phyloP scores from a whole-genome alignment of 92 coral and sea anemone genomes.

The Actinernus sp. region DNA sequence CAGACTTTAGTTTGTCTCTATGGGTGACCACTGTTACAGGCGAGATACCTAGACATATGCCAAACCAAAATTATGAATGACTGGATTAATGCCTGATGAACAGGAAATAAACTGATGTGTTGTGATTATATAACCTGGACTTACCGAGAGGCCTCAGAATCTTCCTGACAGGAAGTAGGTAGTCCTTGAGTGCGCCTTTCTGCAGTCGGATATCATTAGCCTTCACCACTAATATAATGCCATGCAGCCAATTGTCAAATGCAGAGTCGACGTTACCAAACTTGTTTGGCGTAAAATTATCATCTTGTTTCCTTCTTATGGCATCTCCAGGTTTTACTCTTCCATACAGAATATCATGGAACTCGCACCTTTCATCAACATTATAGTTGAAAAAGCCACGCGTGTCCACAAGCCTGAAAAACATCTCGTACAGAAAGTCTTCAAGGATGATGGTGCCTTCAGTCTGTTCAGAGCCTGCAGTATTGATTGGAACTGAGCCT shows the following conservation, averaged over 20 bases:
- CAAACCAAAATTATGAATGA: too few species aligned
- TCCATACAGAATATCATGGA: slow-evolving; percentile 57
- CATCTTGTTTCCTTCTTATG: slow-evolving; percentile 36
- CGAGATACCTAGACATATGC: slow-evolving; percentile 40
- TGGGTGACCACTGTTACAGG: slow-evolving; percentile 78
- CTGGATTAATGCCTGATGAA: too few species aligned
- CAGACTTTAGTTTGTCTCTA: slow-evolving; percentile 41
- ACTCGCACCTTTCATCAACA: slow-evolving; percentile 46
- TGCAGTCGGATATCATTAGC: slow-evolving; percentile 56
- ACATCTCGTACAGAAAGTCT: slow-evolving; percentile 59
- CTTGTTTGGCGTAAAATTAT: slow-evolving; percentile 5
- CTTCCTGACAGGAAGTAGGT: slow-evolving; percentile 53
- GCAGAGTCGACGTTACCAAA: too few species aligned
- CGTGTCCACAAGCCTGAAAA: slow-evolving; percentile 50
- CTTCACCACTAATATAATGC: slow-evolving; percentile 48
- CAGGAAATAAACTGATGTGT: too few species aligned
- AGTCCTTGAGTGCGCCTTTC: slow-evolving; percentile 46
- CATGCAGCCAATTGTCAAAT: slow-evolving; percentile 62
- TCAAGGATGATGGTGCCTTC: slow-evolving; percentile 69
- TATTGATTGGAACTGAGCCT: slow-evolving; percentile 61
- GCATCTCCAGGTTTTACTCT: slow-evolving; percentile 55
- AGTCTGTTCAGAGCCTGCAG: slow-evolving; percentile 59
- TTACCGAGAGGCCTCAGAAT: slow-evolving; percentile 49
- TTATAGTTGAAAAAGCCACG: slow-evolving; percentile 68
- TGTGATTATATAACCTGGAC: too few species aligned